Evolutionary conservation across 2,113 vertebrate species (phyloP), one percentile per base, ranked within the genome.

Genomic region (Tupaia tana): DNA sequence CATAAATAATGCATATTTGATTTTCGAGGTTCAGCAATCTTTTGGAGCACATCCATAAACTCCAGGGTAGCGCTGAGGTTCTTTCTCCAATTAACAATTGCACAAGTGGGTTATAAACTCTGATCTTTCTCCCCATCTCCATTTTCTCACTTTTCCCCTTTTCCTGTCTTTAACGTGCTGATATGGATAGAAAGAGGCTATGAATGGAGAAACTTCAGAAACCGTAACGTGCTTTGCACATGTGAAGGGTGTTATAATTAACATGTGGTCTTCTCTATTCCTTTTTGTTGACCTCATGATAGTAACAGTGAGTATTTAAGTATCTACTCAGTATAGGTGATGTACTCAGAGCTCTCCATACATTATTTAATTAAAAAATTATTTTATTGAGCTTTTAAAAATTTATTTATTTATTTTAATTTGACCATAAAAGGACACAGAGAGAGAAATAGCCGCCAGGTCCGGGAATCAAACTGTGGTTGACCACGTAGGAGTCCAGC

Each of bases 201-300:
- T 0, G 6, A 69, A 34, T 24, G 34, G 52, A 69, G 74, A 77
- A 77, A 9, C 3, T 24, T 66, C 43, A 16, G 63, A 80, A 43
- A n/a, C 27, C 31, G 12, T 56, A 22, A 73, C 15, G 10, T 15
- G 4, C 31, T 67, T 18, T 29, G 16, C 7, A 2, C 27, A 3
- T 24, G 13, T 20, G 43, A 79, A 58, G 5, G 66, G 1, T 2
- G 12, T 81, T 71, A 64, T 34, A 54, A 66, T 29, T 20, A 63
- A 18, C 10, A 8, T 9, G 3, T 7, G 14, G 61, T 14, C 34
- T 75, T 8, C 7, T n/a, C 24, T 14, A 0, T 4, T 1, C 12
- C 54, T n/a, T 69, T 79, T 87, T 75, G 58, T 31, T 83, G 29
- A 31, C 5, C 16, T 15, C 3, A 10, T 34, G 56, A 29, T 25